Evolutionary conservation across 2,113 vertebrate genomes (phyloP), one percentile per base, ranked within the genome.

Genomic region (Oxygymnocypris stewartii): DNA sequence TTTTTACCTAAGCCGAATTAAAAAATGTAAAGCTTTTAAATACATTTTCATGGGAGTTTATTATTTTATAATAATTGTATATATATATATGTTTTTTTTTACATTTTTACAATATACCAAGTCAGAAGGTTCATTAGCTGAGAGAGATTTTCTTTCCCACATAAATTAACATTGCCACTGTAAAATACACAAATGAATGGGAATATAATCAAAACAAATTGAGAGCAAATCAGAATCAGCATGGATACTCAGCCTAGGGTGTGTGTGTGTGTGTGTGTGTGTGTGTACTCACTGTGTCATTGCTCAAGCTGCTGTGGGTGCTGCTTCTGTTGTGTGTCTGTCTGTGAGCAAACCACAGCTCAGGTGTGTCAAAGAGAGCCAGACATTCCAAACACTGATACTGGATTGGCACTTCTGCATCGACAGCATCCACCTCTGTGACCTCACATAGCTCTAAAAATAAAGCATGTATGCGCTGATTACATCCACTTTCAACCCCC

Each of bases 331-430:
- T 94, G 89, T 96, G 96, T 12, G 91, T 94, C 84, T 93, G 93
- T 69, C 97, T 93, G 88, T 98, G 97, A 71, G 95, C 94, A 84
- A 97, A 90, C 96, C 96, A 97, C 25, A 95, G 92, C 11, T 96
- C 96, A 0, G 97, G 95, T 0, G 95, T 95, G 73, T 95, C 91
- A 47, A 97, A 98, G 28, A 98, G 93, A 74, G 96, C 95, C 86
- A 96, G 93, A 83, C 97, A 98, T 84, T 97, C 96, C 4, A 95
- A 93, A 84, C 97, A 98, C 90, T 97, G 96, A 92, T 97, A 97
- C 87, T 96, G 96, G 78, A 97, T 96, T 16, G 96, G 95, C 65
- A 94, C 83, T 4, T 89, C 91, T 0, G 90, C 63, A 5, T 69
- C 85, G 0, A 82, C 82, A 2, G 91, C 92, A 31, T 90, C 91